Evolutionary conservation across 2,888 invertebrate species (phyloP), one percentile per base, ranked within the genome.

Genomic region (Chalcis sispes): DNA sequence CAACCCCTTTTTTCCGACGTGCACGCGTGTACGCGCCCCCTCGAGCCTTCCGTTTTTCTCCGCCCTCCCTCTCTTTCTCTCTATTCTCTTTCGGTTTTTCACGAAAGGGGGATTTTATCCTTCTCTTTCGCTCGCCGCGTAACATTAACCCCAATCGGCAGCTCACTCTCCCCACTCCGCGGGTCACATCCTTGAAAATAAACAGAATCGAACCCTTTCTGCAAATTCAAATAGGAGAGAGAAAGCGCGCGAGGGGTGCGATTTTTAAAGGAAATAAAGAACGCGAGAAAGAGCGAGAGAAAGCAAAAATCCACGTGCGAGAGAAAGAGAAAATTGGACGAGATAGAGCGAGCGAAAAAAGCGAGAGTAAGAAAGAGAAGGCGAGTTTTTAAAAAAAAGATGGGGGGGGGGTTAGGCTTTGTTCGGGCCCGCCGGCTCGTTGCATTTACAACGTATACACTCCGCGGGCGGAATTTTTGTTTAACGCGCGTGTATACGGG

Each of bases 161-260:
- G 50, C 27, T n/a, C n/a, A n/a, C n/a, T n/a, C 62, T 25, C 18
- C 25, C 64, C 23, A 3, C 59, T 15, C 50, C 46, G 18, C 36
- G 54, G 25, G 59, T 46, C 73, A 36, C 69, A 66, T 80, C 80
- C 82, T 83, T 79, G 79, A 85, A 86, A 86, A 85, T 85, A 86
- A 85, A 85, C 85, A 85, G 84, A 85, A 85, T 85, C 83, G 84
- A 86, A 85, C 86, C 85, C 86, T 86, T 86, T 86, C 82, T 81
- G 81, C 75, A 81, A 82, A 84, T 85, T 85, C 82, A 85, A 86
- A 85, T 84, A 80, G 78, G 80, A 80, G 80, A 65, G 74, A 69
- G 65, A 79, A 81, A 67, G 78, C 70, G 78, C 76, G 25, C 50
- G 52, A 64, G 42, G 62, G 72, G 72, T 56, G 64, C 32, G 32